phyloP scores from a whole-genome alignment of 2,888 invertebrate genomes.

The Agrochola circellaris region DNA sequence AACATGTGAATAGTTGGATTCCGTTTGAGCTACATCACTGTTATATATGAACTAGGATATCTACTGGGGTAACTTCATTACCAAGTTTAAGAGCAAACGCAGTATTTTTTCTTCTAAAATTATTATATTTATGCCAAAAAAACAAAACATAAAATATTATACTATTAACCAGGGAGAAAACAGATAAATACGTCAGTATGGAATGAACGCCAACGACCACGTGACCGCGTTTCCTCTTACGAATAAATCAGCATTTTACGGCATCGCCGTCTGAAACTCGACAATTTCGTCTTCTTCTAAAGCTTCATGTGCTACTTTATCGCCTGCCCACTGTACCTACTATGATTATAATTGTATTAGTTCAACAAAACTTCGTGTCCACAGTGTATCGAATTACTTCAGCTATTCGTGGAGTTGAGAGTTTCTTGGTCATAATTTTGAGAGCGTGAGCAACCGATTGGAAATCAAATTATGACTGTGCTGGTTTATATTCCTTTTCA shows the following conservation, averaged over 20 bases:
- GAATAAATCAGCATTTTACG: not conserved
- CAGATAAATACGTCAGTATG: not conserved
- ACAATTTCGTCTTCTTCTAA: not conserved
- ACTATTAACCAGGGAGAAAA: not conserved
- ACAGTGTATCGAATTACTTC: not conserved
- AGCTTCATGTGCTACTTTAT: not conserved
- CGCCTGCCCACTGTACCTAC: not conserved
- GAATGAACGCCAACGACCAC: not conserved
- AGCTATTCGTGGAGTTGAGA: conserved; percentile 7
- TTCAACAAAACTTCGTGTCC: not conserved
- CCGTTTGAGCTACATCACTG: not conserved
- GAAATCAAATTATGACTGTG: conserved; percentile 39
- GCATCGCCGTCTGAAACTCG: not conserved
- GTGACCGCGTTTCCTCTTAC: too few species aligned
- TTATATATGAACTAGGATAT: not conserved
- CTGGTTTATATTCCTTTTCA: conserved; percentile 11
- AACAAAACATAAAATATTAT: not conserved
- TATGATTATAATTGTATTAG: not conserved
- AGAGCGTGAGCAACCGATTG: conserved; percentile 8
- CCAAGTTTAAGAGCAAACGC: not conserved
- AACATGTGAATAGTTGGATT: not conserved
- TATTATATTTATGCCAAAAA: not conserved
- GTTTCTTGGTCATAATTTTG: conserved; percentile 30
- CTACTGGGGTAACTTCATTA: not conserved
- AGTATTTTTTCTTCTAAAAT: not conserved